These are phyloP conservation scores for Hyles vespertilio DNA, from an alignment of 1,140 invertebrate species.

Conservation along the genomic window DNA sequence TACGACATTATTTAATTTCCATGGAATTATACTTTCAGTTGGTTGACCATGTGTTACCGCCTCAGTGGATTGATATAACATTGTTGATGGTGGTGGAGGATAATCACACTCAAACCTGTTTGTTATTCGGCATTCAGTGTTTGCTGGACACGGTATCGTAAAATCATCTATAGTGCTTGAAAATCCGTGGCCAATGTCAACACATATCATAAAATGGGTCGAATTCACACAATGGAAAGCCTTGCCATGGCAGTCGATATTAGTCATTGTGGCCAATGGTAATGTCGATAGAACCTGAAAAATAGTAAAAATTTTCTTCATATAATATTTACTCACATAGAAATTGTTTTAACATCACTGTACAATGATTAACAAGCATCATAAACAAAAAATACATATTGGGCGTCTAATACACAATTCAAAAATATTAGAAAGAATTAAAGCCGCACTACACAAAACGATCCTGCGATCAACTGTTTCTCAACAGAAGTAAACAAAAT, in stretches of 20 bases:
- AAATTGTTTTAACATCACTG: too few relatives aligned
- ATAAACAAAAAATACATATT: too few relatives aligned
- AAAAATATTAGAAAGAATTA: too few relatives aligned
- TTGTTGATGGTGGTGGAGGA: slow-evolving; percentile 11
- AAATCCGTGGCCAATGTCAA: slow-evolving; percentile 59
- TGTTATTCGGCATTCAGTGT: slow-evolving; percentile 42
- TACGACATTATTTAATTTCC: too few relatives aligned
- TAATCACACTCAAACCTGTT: slow-evolving; percentile 65
- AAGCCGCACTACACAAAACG: too few relatives aligned
- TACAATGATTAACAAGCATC: too few relatives aligned
- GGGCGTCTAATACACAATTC: too few relatives aligned
- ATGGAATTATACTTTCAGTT: not conserved
- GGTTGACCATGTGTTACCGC: not conserved
- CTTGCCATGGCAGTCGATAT: slow-evolving; percentile 63
- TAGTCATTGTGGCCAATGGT: slow-evolving; percentile 23
- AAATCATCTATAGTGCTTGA: slow-evolving; percentile 58
- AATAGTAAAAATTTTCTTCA: slow-evolving; percentile 4
- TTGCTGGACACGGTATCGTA: slow-evolving; percentile 49
- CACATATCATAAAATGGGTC: slow-evolving; percentile 71
- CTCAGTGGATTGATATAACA: too few relatives aligned
- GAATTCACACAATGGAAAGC: slow-evolving; percentile 65
- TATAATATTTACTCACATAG: too few relatives aligned
- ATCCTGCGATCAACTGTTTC: too few relatives aligned
- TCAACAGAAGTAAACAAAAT: too few relatives aligned
- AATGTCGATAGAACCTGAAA: slow-evolving; percentile 41